Evolutionary conservation across 1,140 invertebrate genomes (phyloP).

Genomic region (Hesperophylax magnus): DNA sequence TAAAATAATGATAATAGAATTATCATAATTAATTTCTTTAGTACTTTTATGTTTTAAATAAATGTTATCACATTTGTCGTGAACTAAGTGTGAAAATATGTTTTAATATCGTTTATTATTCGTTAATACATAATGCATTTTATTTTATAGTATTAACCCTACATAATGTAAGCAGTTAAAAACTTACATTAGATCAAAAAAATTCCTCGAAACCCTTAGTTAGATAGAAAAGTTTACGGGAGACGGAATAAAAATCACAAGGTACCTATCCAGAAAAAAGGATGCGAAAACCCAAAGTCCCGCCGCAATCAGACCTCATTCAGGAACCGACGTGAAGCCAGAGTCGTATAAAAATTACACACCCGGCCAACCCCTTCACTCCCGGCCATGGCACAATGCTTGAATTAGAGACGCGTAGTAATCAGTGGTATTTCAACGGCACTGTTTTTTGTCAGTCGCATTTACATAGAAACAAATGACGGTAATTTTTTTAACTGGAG

Average conservation of each 20-base stretch:
- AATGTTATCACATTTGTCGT: too few species aligned
- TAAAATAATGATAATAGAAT: too few species aligned
- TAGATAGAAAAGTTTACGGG: conserved; percentile 11
- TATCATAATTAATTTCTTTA: too few species aligned
- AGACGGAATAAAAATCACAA: conserved; percentile 9
- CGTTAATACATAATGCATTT: too few species aligned
- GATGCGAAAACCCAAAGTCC: not conserved
- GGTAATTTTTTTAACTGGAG: not conserved
- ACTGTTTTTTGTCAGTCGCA: not conserved
- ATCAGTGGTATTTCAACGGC: not conserved
- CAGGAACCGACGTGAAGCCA: conserved; percentile 3
- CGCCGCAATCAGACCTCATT: conserved; percentile 25
- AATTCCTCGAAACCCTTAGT: too few species aligned
- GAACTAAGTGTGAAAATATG: too few species aligned
- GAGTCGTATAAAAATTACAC: conserved; percentile 7
- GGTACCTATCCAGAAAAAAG: not conserved
- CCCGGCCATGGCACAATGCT: not conserved
- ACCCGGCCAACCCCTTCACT: conserved; percentile 3
- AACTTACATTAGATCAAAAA: too few species aligned
- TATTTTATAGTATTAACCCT: too few species aligned
- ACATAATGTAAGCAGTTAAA: too few species aligned
- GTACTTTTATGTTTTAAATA: too few species aligned
- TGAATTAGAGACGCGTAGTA: conserved; percentile 9
- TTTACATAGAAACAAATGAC: not conserved
- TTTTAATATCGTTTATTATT: too few species aligned